phyloP scores from a whole-genome alignment of 2,797 vertebrate genomes.

The Hafferia zeledoni region DNA sequence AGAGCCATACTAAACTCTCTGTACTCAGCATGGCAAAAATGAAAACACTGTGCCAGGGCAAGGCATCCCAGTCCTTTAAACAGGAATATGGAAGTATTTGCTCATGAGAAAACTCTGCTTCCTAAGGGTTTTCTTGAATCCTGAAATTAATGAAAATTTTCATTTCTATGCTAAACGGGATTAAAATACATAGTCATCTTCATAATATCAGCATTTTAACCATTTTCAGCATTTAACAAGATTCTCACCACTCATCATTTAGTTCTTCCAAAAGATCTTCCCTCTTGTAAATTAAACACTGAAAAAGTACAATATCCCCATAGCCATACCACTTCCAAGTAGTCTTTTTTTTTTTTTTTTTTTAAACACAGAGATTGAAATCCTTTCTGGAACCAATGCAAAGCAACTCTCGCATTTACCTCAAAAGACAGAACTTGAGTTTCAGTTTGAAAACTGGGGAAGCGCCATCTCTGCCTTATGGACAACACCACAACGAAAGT shows the following conservation, averaged over 20 bases:
- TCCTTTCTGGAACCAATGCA: not conserved
- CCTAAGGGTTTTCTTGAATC: not conserved
- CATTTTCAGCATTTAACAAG: not conserved
- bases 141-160: not conserved
- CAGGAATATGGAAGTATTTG: not conserved
- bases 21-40: not conserved
- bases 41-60: not conserved
- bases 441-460: not conserved
- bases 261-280: not conserved
- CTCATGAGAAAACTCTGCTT: not conserved
- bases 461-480: not conserved
- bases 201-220: not conserved
- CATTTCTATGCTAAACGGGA: not conserved
- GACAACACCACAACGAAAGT: fast-evolving
- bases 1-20: not conserved
- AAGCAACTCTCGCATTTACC: not conserved
- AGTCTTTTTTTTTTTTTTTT: not conserved
- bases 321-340: not conserved
- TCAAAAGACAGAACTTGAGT: not conserved
- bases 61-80: not conserved
- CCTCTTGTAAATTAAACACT: not conserved
- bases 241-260: not conserved
- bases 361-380: not conserved
- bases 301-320: not conserved
- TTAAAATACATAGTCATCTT: not conserved